A percentile compares a stretch with the other conserved stretches of the same genome.
Conservation (phyloP, 1,140 invertebrate genomes). For the Pantala flavescens region DNA sequence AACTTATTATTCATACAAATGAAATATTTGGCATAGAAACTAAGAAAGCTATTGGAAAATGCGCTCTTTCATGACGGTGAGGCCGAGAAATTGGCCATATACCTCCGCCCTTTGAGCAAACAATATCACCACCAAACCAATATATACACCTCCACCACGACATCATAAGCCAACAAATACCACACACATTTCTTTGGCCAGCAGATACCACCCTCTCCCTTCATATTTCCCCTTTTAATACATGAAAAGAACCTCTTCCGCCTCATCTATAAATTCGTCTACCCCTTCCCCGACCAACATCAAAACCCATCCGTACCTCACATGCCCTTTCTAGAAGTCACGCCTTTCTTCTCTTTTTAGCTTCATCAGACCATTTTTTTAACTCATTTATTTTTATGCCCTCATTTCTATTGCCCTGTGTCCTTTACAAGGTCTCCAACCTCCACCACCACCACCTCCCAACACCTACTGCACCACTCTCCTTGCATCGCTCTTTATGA, state of each 20-base stretch:
- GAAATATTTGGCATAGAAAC: background rate
- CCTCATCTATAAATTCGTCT: background rate
- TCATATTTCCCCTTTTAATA: background rate
- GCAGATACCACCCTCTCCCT: background rate
- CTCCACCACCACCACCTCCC: background rate
- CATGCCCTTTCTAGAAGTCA: background rate
- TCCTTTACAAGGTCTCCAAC: background rate
- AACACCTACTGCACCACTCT: background rate
- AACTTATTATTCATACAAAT: too few relatives aligned
- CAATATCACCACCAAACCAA: background rate
- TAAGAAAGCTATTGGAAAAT: too few relatives aligned
- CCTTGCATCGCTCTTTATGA: background rate
- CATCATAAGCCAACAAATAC: background rate
- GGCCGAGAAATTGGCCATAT: background rate
- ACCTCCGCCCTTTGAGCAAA: background rate
- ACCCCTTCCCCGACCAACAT: background rate
- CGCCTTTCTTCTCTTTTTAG: background rate
- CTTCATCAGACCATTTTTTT: background rate
- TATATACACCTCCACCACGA: background rate
- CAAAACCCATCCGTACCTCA: background rate
- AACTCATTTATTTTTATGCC: constrained; percentile 11
- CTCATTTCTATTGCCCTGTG: background rate
- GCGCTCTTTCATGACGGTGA: background rate
- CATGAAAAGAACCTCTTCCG: background rate
- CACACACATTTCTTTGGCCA: background rate